Percentiles rank a stretch among this genome's conserved stretches.
Evolutionary conservation across 23 tunicate species (phyloP).

Genomic region (Ciona savignyi): DNA sequence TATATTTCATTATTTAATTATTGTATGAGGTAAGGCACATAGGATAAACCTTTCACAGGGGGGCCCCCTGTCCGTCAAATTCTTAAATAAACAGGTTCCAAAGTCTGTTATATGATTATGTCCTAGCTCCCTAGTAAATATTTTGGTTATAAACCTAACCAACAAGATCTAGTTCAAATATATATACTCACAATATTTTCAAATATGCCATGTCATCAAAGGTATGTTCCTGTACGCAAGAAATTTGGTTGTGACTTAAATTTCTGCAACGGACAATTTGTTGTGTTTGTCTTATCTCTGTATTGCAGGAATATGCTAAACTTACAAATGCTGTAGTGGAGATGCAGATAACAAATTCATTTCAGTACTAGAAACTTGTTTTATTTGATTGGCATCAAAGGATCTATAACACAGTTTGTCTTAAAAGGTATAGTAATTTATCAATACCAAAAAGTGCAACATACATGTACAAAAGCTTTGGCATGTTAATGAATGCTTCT

Average conservation of each 20-base stretch:
- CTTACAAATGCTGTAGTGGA: constrained; percentile 26
- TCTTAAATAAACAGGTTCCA: constrained; percentile 10
- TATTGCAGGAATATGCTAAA: background rate
- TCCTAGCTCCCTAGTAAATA: constrained; percentile 14
- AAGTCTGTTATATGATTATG: constrained; percentile 15
- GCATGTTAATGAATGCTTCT: constrained; percentile 20
- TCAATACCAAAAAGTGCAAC: background rate
- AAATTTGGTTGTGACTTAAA: constrained; percentile 22
- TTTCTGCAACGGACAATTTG: constrained; percentile 8
- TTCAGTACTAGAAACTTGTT: constrained; percentile 3
- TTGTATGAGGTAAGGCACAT: no score
- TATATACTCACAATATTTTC: constrained; percentile 15
- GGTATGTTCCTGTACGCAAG: constrained; percentile 9
- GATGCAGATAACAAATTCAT: constrained; percentile 6
- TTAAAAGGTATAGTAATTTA: background rate
- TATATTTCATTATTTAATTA: no score
- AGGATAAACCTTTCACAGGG: no score
- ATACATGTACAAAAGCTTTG: constrained; percentile 9
- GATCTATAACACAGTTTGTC: constrained; percentile 8
- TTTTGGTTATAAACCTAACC: background rate
- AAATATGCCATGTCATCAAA: constrained; percentile 14
- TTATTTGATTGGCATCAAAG: constrained; percentile 19
- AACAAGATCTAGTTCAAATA: background rate
- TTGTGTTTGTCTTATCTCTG: background rate
- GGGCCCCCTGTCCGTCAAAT: constrained; percentile 3